Conservation (phyloP, 2,888 invertebrate genomes). For the Rhyacophila evoluta region DNA sequence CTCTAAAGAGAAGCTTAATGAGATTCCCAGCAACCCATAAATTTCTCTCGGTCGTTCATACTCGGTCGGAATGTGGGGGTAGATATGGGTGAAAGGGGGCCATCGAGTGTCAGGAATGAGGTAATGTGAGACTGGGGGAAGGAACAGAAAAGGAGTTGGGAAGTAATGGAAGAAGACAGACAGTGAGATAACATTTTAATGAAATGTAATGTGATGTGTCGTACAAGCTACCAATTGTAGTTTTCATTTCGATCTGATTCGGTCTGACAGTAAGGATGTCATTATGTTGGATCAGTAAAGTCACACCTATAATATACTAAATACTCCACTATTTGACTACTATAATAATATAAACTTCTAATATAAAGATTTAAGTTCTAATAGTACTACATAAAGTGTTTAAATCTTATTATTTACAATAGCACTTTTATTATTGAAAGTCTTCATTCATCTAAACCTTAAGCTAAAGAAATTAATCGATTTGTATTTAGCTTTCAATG, state of each 20-base stretch:
- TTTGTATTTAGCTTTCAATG: no score
- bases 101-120: constrained; percentile 25
- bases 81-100: constrained; percentile 42
- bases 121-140: constrained; percentile 19
- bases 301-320: no score
- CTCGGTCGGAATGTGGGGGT: constrained; percentile 51
- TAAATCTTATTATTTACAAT: no score
- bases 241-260: constrained; percentile 18
- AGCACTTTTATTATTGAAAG: no score
- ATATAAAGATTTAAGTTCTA: no score
- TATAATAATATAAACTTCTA: no score
- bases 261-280: background rate
- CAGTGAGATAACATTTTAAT: constrained; percentile 55
- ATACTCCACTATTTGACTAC: no score
- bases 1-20: constrained; percentile 55
- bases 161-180: constrained; percentile 54
- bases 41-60: constrained; percentile 54
- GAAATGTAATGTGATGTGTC: constrained; percentile 55
- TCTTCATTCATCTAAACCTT: no score
- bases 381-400: no score
- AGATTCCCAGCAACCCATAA: constrained; percentile 56
- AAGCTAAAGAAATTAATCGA: no score
- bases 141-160: constrained; percentile 42
- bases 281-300: background rate
- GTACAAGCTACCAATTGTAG: constrained; percentile 28